Evolutionary conservation across 1,140 invertebrate species (phyloP), one percentile per base, ranked within the genome.

Genomic region (Nasonia giraulti): DNA sequence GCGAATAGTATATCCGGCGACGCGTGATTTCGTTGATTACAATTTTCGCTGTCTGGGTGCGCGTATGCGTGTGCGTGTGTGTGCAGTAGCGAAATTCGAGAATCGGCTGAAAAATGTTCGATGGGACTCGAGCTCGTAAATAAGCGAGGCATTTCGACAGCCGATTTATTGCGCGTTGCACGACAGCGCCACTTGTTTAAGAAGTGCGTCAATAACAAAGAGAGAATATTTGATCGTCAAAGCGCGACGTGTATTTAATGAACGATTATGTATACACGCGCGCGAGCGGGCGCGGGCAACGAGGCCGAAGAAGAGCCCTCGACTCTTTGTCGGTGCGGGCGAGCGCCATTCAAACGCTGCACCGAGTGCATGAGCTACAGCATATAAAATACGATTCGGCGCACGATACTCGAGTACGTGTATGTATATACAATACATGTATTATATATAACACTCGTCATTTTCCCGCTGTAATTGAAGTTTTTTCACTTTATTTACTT

Each of bases 401-500:
- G 17, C 17, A 7, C 33, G 33, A 62, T 6, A 62, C 55, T 31
- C 4, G 33, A 3, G 2, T 37, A 37, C 33, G 3, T 37, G 3
- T 37, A 37, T 37, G 5, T 37, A 37, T 37, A 37, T 27, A 27
- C 27, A 27, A 27, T 27, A 2, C 27, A 27, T 27, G 27, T 27
- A 27, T 27, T 7, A 40, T 17, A 50, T 50, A 14, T 33, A n/a
- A 23, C 27, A 81, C 44, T 31, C 40, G 50, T 40, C 12, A 62
- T 82, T 75, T 82, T 75, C 27, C 31, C 11, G 55, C 33, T 50
- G 8, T 71, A 83, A 83, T 77, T 69, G 23, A 47, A 83, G 69
- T 83, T 74, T 83, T 73, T 44, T 75, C 37, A 11, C 12, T 44
- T 8, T 75, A 71, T 83, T 84, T 37, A 84, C 23, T 74, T 50